These are phyloP conservation scores for Danio albolineatus DNA, from an alignment of 2,797 vertebrate species.

Conservation along the genomic window DNA sequence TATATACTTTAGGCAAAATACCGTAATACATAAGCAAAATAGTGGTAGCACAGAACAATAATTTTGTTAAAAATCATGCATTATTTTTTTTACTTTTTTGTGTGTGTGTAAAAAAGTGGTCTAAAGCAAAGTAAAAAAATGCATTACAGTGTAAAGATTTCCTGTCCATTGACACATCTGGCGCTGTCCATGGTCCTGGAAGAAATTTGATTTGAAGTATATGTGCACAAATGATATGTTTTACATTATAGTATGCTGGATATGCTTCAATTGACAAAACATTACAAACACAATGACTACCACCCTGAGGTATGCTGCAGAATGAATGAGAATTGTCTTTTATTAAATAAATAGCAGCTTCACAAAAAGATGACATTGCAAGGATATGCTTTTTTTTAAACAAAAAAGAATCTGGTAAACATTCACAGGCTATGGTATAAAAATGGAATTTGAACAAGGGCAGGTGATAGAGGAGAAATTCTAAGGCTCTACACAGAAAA, in stretches of 20 bases:
- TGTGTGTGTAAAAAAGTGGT: no score
- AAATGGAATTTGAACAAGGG: constrained; percentile 60
- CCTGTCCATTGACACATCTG: background rate
- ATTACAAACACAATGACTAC: background rate
- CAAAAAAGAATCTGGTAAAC: constrained; percentile 70
- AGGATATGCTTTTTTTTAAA: constrained; percentile 69
- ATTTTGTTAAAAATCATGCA: no score
- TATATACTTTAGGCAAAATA: no score
- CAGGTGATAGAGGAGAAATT: constrained; percentile 53
- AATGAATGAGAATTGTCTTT: constrained; percentile 78
- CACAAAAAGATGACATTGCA: constrained; percentile 78
- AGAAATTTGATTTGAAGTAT: background rate
- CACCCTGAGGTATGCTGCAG: constrained; percentile 27
- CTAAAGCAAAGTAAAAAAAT: no score
- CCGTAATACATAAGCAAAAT: no score
- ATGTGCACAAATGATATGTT: background rate
- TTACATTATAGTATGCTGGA: background rate
- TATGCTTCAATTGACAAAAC: background rate
- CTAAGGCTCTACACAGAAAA: constrained; percentile 60
- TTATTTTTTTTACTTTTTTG: no score
- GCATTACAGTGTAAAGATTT: background rate
- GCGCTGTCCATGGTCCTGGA: constrained; percentile 31
- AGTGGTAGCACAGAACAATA: no score
- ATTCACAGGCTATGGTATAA: constrained; percentile 71
- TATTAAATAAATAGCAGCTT: constrained; percentile 93